These are phyloP conservation scores for Drosophila rhopaloa DNA, from an alignment of 1,140 invertebrate genomes.

Conservation along the genomic window DNA sequence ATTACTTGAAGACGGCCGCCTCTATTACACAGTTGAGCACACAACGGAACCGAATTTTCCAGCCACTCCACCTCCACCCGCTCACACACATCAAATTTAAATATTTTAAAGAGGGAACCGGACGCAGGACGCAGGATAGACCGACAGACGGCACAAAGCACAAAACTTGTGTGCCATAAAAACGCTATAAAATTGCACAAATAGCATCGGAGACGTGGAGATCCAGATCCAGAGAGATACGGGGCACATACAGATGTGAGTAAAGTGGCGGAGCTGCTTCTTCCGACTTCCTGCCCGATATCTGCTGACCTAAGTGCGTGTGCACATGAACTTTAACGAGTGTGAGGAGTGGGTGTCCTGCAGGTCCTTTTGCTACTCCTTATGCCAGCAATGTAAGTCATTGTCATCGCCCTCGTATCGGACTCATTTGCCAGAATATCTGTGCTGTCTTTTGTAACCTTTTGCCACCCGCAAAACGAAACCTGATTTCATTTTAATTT, in stretches of 20 bases:
- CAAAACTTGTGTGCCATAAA: constrained; percentile 73
- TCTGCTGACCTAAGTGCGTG: constrained; percentile 70
- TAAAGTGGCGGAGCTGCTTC: constrained; percentile 14
- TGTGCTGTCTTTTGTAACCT: constrained; percentile 29
- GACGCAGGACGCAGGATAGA: constrained; percentile 33
- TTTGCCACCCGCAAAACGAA: constrained; percentile 31
- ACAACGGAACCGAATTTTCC: constrained; percentile 41
- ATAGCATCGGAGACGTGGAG: constrained; percentile 56
- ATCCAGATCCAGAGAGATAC: constrained; percentile 24
- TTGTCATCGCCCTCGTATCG: constrained; percentile 46
- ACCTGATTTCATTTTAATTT: constrained; percentile 68
- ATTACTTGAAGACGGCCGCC: constrained; percentile 32
- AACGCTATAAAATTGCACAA: constrained; percentile 79
- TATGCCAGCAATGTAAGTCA: constrained; percentile 30
- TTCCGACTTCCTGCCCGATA: constrained; percentile 39
- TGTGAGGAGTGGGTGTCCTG: constrained; percentile 29
- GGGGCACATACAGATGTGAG: constrained; percentile 54
- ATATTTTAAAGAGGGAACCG: constrained; percentile 65
- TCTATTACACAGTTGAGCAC: constrained; percentile 71
- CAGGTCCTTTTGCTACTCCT: constrained; percentile 15
- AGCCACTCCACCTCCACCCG: constrained; percentile 1
- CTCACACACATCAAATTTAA: constrained; percentile 67
- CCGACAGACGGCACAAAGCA: constrained; percentile 38
- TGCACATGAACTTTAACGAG: constrained; percentile 57
- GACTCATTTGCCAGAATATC: constrained; percentile 51